Base-by-base conservation (phyloP, 2,113 vertebrate species). In the Picathartes gymnocephalus region DNA sequence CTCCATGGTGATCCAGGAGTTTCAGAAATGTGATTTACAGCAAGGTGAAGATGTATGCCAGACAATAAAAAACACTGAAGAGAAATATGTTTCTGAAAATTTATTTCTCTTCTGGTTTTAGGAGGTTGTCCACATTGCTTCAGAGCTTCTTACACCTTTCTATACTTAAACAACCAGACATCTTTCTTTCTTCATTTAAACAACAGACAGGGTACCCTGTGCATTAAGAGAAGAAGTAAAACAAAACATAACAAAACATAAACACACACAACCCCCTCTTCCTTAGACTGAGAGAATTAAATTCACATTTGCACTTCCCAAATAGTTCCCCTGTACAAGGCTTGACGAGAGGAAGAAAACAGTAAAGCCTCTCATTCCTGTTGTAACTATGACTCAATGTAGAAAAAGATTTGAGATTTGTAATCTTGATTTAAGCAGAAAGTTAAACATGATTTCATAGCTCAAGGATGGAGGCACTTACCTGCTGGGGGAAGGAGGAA, bases 401-500 rank as follows among this genome's bases (percentile, higher is more conserved):
- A 82, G 73, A 88, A 86, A 78, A 66, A 64, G 8, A 87, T 40
- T 57, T 61, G 48, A 54, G 37, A 79, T 87, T 91, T 69, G 28
- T 82, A 85, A 68, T 79, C 87, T 90, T 90, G 45, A 72, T 82
- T 91, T 82, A 94, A 82, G 20, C 25, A 54, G 45, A 82, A 48
- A 71, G n/a, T 82, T 71, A 65, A 93, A 37, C 21, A 42, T 92
- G 61, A 80, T 90, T 93, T 95, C 58, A 61, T 77, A 86, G 79
- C 79, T 95, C 37, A 92, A 73, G 74, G 85, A 94, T 85, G 87
- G 74, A 96, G 66, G 23, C 40, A 35, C 48, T 90, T 82, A 76
- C 47, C 60, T 95, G 83, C 54, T 77, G 8, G 44, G 47, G 27
- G 25, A 88, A 94, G 58, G n/a, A 93, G 50, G 22, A 81, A 78